phyloP scores from a whole-genome alignment of 2,888 invertebrate genomes.

The Mesochorus sp. region DNA sequence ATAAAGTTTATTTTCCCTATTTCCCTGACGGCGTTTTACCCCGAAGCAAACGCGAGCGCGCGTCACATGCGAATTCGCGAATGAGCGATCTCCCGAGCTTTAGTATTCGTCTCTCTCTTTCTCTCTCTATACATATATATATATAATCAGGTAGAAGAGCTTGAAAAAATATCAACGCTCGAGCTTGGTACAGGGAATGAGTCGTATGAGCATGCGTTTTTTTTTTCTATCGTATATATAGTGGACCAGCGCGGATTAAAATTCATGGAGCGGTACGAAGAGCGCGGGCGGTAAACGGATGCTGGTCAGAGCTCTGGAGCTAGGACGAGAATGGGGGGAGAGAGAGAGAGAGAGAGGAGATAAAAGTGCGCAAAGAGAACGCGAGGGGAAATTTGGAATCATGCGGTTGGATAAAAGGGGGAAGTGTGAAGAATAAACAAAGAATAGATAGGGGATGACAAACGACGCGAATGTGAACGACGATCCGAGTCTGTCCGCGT shows the following conservation, averaged over 20 bases:
- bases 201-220: constrained; percentile 48
- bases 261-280: constrained; percentile 73
- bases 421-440: constrained; percentile 7
- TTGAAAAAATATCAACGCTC: constrained; percentile 67
- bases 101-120: constrained; percentile 26
- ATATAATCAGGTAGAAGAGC: constrained; percentile 39
- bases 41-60: constrained; percentile 40
- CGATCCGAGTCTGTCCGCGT: neutral
- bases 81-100: constrained; percentile 15
- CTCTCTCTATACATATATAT: too few species aligned
- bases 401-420: constrained; percentile 17
- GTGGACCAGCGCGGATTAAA: constrained; percentile 69
- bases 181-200: constrained; percentile 22
- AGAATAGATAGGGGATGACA: constrained; percentile 35
- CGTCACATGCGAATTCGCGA: constrained; percentile 27
- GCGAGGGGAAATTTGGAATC: constrained; percentile 1
- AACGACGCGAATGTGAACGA: constrained; percentile 8
- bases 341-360: constrained; percentile 15
- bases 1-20: constrained; percentile 73
- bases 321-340: constrained; percentile 42
- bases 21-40: constrained; percentile 48
- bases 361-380: constrained; percentile 22
- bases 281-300: constrained; percentile 48
- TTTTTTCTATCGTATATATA: constrained; percentile 57
- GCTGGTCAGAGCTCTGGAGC: constrained; percentile 53